Base-by-base conservation (phyloP, 1,140 invertebrate species). In the Drosophila setifemur region DNA sequence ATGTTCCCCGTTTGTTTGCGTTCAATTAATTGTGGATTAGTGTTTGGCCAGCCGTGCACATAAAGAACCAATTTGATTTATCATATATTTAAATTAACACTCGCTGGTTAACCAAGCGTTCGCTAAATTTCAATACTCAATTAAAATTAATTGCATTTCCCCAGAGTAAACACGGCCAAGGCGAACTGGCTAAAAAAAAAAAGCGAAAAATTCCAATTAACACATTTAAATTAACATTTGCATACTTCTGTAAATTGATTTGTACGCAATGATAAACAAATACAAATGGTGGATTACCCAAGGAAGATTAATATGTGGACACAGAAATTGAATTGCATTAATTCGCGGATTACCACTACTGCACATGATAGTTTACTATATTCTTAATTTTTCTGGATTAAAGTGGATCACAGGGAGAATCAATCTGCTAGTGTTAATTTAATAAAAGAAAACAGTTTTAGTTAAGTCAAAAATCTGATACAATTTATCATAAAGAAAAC, bases 1-100 rank as follows among this genome's bases (percentile, higher is more conserved):
- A 64, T 64, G n/a, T 64, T 64, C 19, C n/a, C 14, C 58, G 25
- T 64, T 64, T 64, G 43, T 66, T 64, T 66, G 42, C 42, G 58
- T 64, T 49, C 58, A 64, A 66, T 66, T 66, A 66, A 66, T 66
- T 66, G 64, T 64, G 58, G 61, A 66, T 66, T 66, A 66, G 61
- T 26, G 60, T 40, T n/a, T 14, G 40, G 26, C 29, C 40, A 39
- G 43, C 12, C 42, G 60, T 39, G 33, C 12, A 18, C 42, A 21
- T 35, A 64, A 64, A 64, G 33, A 63, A 21, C 6, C 43, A 31
- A 31, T 26, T 49, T 66, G 61, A 66, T 66, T 66, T 66, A n/a
- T n/a, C n/a, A n/a, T n/a, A 66, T 64, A 64, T 64, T 64, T 40
- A 66, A 66, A 64, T 49, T 29, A 64, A 64, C 39, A 64, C 39